Evolutionary conservation across 2,113 vertebrate genomes (phyloP).

Genomic region (Azemiops feae): DNA sequence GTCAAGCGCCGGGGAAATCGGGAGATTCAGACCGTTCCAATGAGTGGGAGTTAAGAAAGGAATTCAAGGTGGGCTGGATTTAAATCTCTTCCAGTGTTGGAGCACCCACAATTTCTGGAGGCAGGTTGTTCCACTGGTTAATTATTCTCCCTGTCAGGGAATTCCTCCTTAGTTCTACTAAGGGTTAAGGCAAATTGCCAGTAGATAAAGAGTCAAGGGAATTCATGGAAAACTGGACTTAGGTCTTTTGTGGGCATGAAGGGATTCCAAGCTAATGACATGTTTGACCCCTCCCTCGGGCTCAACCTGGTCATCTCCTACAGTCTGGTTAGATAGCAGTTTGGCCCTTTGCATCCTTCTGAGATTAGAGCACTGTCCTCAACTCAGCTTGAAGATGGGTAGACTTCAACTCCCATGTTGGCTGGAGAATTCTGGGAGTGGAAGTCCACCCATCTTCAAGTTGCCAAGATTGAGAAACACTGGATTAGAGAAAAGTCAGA

Average conservation of each 20-base stretch:
- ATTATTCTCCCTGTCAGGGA: no score
- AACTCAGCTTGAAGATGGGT: not conserved
- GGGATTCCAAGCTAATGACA: not conserved
- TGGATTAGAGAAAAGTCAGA: not conserved
- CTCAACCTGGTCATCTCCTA: not conserved
- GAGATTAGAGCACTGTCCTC: not conserved
- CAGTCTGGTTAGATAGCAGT: not conserved
- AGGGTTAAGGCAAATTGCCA: no score
- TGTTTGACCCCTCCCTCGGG: not conserved
- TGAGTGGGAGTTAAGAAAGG: no score
- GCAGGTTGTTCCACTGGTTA: no score
- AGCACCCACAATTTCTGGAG: no score
- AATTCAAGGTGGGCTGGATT: no score
- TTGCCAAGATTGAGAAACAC: not conserved
- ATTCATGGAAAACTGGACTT: not conserved
- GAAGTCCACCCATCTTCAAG: not conserved
- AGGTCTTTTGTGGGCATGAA: not conserved
- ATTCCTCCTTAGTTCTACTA: no score
- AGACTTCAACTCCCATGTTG: not conserved
- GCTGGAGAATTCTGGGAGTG: not conserved
- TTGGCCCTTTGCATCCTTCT: not conserved
- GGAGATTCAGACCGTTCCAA: no score
- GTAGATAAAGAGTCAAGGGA: no score
- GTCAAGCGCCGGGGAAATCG: no score
- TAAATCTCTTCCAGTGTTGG: no score